These are phyloP conservation scores for Sebastes jordani DNA, from an alignment of 2,797 vertebrate genomes.

Conservation along the genomic window DNA sequence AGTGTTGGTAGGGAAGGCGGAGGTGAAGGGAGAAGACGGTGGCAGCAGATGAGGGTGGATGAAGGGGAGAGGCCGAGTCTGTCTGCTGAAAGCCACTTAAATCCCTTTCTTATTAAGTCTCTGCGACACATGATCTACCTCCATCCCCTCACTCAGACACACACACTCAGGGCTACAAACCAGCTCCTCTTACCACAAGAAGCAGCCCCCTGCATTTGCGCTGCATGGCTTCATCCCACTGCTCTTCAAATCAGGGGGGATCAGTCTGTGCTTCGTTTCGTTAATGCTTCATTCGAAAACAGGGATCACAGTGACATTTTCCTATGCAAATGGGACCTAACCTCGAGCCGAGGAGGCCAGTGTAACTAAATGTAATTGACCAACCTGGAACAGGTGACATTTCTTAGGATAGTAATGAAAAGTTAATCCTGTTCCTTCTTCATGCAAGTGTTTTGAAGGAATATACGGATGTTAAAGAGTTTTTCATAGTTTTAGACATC, in stretches of 20 bases:
- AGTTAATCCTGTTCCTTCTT: background rate
- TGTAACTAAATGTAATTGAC: slow-evolving; percentile 25
- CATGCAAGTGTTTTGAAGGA: background rate
- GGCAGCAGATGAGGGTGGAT: slow-evolving; percentile 33
- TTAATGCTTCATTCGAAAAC: background rate
- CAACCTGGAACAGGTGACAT: slow-evolving; percentile 8
- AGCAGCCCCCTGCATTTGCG: background rate
- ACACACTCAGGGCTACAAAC: background rate
- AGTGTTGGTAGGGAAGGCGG: slow-evolving; percentile 14
- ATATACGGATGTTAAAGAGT: background rate
- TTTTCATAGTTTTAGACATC: background rate
- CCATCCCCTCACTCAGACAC: background rate
- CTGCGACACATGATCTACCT: slow-evolving; percentile 68
- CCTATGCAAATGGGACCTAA: slow-evolving; percentile 20
- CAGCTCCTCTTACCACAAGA: slow-evolving; percentile 45
- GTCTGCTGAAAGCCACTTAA: slow-evolving; percentile 65
- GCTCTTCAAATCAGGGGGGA: background rate
- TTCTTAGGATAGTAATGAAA: slow-evolving; percentile 5
- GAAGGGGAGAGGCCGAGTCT: slow-evolving; percentile 28
- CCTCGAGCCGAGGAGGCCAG: background rate
- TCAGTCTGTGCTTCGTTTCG: background rate
- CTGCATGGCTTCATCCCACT: background rate
- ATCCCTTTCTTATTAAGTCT: slow-evolving; percentile 80
- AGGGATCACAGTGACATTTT: slow-evolving; percentile 37
- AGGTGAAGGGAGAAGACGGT: slow-evolving; percentile 23